These are phyloP conservation scores for Caenorhabditis panamensis DNA, from an alignment of 2,888 invertebrate genomes.

Conservation along the genomic window DNA sequence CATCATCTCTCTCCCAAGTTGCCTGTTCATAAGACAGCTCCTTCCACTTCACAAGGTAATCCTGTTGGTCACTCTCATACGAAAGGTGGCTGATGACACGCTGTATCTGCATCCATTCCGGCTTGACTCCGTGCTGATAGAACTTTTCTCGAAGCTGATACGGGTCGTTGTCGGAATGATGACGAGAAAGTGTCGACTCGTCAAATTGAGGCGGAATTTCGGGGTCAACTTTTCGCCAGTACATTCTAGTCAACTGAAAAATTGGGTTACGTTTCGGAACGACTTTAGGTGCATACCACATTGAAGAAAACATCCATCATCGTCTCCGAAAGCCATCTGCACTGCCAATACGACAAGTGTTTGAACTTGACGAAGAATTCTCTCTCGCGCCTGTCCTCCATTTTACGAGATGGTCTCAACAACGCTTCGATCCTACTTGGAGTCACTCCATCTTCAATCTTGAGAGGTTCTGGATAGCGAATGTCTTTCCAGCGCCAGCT, in stretches of 20 bases:
- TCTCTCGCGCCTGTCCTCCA: conserved; percentile 83
- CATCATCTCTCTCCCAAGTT: conserved; percentile 97
- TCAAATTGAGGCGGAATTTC: conserved; percentile 98
- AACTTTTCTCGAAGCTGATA: conserved; percentile 83
- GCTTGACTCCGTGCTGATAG: conserved; percentile 94
- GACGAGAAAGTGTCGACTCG: conserved; percentile 78
- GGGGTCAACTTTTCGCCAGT: conserved; percentile 95
- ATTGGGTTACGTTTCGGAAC: background rate
- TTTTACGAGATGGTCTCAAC: conserved; percentile 73
- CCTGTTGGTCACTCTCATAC: conserved; percentile 83
- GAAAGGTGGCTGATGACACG: conserved; percentile 93
- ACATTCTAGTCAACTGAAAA: conserved; percentile 91
- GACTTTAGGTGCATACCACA: conserved; percentile 37
- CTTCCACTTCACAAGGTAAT: conserved; percentile 97
- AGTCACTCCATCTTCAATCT: conserved; percentile 21
- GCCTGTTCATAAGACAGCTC: conserved; percentile 96
- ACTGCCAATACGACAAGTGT: conserved; percentile 98
- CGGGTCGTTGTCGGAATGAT: conserved; percentile 81
- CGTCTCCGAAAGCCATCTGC: conserved; percentile 90
- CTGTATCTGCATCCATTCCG: conserved; percentile 95
- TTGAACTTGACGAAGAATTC: conserved; percentile 99
- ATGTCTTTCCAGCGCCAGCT: conserved; percentile 92
- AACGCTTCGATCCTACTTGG: conserved; percentile 29
- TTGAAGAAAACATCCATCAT: conserved; percentile 74
- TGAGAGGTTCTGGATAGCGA: conserved; percentile 67